phyloP scores from a whole-genome alignment of 2,888 invertebrate species.

The Abrostola tripartita region DNA sequence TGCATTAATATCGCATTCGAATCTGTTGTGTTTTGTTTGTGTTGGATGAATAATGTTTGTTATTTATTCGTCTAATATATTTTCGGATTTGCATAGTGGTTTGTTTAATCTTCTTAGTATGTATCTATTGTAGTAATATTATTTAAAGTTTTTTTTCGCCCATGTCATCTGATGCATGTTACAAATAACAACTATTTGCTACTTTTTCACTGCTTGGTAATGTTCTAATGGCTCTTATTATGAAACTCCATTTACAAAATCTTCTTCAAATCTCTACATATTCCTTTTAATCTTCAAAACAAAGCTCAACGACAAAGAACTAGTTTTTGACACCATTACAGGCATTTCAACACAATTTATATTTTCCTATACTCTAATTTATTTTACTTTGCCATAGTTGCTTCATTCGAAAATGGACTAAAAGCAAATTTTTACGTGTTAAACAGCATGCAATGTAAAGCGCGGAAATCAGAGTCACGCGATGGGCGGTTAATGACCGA shows the following conservation, averaged over 20 bases:
- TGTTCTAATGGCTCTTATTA: no score
- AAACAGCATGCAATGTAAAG: conserved; percentile 53
- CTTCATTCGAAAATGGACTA: conserved; percentile 45
- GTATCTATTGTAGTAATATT: background rate
- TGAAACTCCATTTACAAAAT: no score
- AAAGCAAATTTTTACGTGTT: conserved; percentile 47
- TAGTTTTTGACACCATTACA: background rate
- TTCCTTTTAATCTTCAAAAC: no score
- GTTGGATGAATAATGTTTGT: conserved; percentile 44
- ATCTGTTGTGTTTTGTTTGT: conserved; percentile 50
- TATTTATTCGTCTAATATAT: conserved; percentile 42
- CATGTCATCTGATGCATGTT: background rate
- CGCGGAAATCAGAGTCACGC: conserved; percentile 46
- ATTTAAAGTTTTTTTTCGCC: no score
- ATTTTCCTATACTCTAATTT: conserved; percentile 30
- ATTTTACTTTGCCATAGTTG: conserved; percentile 29
- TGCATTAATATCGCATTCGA: conserved; percentile 64
- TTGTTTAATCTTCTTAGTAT: background rate
- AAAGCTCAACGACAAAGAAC: no score
- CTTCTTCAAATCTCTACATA: no score
- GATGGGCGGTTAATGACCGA: conserved; percentile 58
- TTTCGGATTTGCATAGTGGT: conserved; percentile 21
- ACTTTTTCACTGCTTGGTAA: no score
- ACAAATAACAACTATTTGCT: no score
- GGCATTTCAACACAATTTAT: background rate